Evolutionary conservation across 1,140 invertebrate species (phyloP).

Genomic region (Muscidifurax raptorellus): DNA sequence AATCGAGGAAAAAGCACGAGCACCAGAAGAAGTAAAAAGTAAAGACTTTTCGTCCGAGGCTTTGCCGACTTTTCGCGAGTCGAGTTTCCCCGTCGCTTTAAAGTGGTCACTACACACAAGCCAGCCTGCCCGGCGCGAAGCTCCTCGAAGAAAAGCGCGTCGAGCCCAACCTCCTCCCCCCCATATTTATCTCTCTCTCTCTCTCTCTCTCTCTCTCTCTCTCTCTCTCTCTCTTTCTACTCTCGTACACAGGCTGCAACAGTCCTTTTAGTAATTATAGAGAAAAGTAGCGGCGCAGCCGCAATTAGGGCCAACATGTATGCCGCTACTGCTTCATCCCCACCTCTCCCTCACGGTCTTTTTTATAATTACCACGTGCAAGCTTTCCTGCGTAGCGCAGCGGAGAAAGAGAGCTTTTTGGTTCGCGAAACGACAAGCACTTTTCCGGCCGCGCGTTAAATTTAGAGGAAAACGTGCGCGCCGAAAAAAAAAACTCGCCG

Average conservation of each 20-base stretch:
- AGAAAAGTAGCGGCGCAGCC: conserved; percentile 16
- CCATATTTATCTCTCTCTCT: background rate
- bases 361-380: conserved; percentile 41
- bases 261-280: conserved; percentile 40
- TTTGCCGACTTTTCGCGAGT: conserved; percentile 33
- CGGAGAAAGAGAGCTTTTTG: background rate
- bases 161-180: too few species aligned
- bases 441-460: background rate
- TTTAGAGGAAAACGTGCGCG: background rate
- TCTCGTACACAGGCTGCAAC: background rate
- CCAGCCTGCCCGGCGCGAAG: background rate
- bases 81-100: conserved; percentile 13
- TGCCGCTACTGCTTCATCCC: background rate
- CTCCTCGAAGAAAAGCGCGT: conserved; percentile 24
- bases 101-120: conserved; percentile 22
- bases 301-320: conserved; percentile 24
- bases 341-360: background rate
- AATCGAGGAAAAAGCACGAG: background rate
- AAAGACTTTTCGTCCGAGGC: conserved; percentile 41
- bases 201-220: background rate
- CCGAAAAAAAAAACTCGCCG: background rate
- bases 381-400: background rate
- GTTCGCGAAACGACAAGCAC: background rate
- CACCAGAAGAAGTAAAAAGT: conserved; percentile 24
- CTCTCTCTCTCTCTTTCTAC: background rate